A percentile compares a stretch with the other conserved stretches of the same genome.
These are phyloP conservation scores for Lamprotornis superbus DNA, from an alignment of 2,113 vertebrate genomes.

Conservation along the genomic window DNA sequence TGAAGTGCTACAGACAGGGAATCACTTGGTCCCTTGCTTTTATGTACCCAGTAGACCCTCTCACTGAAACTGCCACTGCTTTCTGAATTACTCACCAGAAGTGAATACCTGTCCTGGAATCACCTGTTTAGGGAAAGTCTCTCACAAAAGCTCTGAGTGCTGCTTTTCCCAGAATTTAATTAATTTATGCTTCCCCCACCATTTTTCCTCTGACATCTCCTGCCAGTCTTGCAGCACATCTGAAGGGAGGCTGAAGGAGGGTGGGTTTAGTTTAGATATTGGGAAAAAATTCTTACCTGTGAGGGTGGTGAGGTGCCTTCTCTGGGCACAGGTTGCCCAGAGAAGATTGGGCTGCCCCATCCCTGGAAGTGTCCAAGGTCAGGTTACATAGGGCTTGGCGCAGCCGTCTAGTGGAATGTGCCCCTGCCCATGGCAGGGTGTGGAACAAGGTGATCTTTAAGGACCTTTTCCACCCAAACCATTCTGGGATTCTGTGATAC, in stretches of 20 bases:
- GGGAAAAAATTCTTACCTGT: background rate
- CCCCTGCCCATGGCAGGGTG: background rate
- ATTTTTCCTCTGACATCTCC: background rate
- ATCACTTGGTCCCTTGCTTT: background rate
- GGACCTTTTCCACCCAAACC: background rate
- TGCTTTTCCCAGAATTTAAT: background rate
- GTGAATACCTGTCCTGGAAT: background rate
- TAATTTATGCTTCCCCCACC: background rate
- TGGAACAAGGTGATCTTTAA: background rate
- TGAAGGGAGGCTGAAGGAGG: background rate
- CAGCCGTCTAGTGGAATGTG: fast-evolving
- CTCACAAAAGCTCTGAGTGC: background rate
- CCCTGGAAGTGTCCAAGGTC: background rate
- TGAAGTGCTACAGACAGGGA: background rate
- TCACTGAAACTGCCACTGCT: background rate
- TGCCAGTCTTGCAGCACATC: background rate
- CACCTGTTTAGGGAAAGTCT: background rate
- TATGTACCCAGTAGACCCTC: background rate
- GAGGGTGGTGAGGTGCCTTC: background rate
- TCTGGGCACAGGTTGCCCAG: background rate
- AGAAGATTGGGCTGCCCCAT: background rate
- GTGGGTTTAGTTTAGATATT: background rate
- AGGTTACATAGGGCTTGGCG: background rate
- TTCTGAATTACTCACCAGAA: background rate
- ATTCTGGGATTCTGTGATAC: background rate